Percentiles rank a stretch among this genome's conserved stretches.
Conservation (phyloP, 2,113 vertebrate species). For the Marmota flaviventris region DNA sequence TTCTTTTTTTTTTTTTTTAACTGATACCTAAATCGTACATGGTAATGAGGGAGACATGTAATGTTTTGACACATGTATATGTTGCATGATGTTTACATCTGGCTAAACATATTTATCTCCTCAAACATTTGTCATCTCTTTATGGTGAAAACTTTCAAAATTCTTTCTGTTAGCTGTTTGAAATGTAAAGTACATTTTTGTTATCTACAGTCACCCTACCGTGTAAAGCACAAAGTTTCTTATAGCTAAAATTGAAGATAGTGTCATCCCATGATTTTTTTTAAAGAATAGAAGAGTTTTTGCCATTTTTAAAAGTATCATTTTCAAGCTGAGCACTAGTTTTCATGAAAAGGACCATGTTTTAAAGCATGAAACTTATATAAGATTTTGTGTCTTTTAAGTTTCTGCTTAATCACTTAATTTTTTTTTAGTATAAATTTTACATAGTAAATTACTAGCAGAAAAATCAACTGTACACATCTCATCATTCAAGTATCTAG, state of each 20-base stretch:
- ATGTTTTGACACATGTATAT: neutral
- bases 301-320: neutral
- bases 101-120: neutral
- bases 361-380: neutral
- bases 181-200: neutral
- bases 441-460: neutral
- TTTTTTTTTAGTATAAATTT: neutral
- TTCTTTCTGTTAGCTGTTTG: neutral
- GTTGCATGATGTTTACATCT: neutral
- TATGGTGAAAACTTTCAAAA: neutral
- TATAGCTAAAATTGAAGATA: neutral
- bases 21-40: neutral
- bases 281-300: constrained; percentile 31
- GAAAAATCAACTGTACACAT: neutral
- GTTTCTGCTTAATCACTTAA: neutral
- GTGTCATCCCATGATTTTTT: neutral
- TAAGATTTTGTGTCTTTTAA: neutral
- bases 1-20: neutral
- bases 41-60: neutral
- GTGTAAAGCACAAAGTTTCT: neutral
- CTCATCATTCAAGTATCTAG: neutral
- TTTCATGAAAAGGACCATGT: constrained; percentile 13
- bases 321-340: neutral
- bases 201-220: neutral
- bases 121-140: neutral